These are phyloP conservation scores for Stichopus chloronotus DNA, from an alignment of 35 echinoderm and acorn worm species.

Conservation along the genomic window DNA sequence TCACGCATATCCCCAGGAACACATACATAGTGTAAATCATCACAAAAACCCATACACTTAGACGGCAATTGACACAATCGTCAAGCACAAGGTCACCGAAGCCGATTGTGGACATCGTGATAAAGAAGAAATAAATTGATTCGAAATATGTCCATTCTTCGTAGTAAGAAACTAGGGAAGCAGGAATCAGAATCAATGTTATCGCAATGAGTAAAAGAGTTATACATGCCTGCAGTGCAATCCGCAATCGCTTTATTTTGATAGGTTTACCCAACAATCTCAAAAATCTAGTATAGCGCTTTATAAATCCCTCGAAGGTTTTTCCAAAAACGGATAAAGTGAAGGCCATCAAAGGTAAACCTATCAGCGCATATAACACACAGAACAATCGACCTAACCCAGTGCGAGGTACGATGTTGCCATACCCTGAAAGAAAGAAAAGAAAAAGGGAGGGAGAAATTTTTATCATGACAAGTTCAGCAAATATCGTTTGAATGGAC, in stretches of 20 bases:
- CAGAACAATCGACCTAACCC: constrained; percentile 79
- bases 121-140: constrained; percentile 95
- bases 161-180: constrained; percentile 55
- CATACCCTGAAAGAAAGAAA: constrained; percentile 76
- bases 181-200: constrained; percentile 59
- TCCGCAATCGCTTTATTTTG: background rate
- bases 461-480: too few species aligned
- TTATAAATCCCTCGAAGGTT: constrained; percentile 9
- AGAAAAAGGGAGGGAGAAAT: background rate
- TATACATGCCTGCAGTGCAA: background rate
- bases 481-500: too few species aligned
- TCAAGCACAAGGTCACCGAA: constrained; percentile 88
- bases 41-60: background rate
- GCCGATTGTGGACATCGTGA: constrained; percentile 92
- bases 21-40: constrained; percentile 4
- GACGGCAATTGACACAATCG: background rate
- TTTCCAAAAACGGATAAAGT: constrained; percentile 80
- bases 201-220: background rate
- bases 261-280: background rate
- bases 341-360: constrained; percentile 74
- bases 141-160: constrained; percentile 89
- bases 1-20: constrained; percentile 31
- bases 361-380: constrained; percentile 91
- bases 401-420: constrained; percentile 83
- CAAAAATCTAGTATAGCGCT: background rate